These are phyloP conservation scores for Phalacrocorax carbo DNA, from an alignment of 2,113 vertebrate genomes.

Conservation along the genomic window DNA sequence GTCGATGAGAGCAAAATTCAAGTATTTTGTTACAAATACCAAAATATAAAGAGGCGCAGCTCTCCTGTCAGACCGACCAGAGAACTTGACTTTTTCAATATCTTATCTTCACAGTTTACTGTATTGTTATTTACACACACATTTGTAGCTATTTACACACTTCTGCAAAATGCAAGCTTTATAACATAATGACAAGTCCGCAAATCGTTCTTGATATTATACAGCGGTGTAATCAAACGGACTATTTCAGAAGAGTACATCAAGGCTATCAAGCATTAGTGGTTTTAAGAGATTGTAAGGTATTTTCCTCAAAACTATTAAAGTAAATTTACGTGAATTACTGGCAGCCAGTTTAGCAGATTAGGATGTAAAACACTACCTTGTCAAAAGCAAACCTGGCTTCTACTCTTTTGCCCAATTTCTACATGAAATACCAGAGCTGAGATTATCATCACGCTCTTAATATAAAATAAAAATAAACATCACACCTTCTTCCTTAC, in stretches of 20 bases:
- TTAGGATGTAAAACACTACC: background rate
- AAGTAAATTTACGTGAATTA: background rate
- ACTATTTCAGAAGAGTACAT: background rate
- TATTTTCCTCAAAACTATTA: background rate
- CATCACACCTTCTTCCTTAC: background rate
- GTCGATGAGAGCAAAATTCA: background rate
- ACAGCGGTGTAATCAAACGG: background rate
- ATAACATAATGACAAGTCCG: background rate
- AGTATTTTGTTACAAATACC: background rate
- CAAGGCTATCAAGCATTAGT: background rate
- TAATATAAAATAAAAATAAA: background rate
- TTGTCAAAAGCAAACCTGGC: background rate
- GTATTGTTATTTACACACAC: background rate
- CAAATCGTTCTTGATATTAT: background rate
- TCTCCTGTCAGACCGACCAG: background rate
- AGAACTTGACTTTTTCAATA: background rate
- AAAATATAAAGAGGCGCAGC: background rate
- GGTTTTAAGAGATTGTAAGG: background rate
- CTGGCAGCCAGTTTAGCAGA: background rate
- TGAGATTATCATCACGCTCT: background rate
- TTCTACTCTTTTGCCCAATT: background rate
- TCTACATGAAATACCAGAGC: background rate
- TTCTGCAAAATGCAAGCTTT: background rate
- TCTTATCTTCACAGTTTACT: background rate
- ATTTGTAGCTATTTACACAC: background rate